Evolutionary conservation across 2,113 vertebrate species (phyloP).

Genomic region (Neolamprologus toae): DNA sequence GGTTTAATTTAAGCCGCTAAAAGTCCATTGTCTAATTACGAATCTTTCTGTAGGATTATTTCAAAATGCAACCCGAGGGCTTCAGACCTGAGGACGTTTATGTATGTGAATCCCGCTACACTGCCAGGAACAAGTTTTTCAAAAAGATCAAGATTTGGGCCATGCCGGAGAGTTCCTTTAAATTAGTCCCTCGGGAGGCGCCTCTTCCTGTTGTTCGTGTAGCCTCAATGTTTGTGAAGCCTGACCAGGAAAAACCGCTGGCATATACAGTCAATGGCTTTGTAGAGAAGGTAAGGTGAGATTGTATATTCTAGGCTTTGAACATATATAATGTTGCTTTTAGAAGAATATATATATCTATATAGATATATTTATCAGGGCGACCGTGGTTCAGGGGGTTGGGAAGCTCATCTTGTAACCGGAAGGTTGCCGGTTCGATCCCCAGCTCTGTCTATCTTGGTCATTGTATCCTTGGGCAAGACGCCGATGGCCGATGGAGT

Average conservation of each 20-base stretch:
- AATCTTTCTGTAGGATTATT: conserved; percentile 80
- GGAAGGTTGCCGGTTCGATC: not conserved
- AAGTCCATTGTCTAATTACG: not conserved
- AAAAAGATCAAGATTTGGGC: conserved; percentile 98
- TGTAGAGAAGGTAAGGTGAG: conserved; percentile 69
- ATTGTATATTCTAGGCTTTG: not conserved
- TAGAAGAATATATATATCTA: not conserved
- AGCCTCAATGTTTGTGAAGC: conserved; percentile 92
- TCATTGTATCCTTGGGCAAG: not conserved
- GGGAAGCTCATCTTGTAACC: not conserved
- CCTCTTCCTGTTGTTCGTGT: conserved; percentile 91
- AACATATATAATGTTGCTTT: not conserved
- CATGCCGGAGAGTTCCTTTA: conserved; percentile 83
- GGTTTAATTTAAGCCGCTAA: not conserved
- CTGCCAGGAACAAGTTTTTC: conserved; percentile 85
- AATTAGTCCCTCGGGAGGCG: conserved; percentile 80
- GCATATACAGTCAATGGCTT: conserved; percentile 67
- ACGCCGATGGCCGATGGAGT: rapidly evolving
- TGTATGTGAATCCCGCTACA: conserved; percentile 91
- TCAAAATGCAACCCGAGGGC: conserved; percentile 90
- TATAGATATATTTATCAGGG: not conserved
- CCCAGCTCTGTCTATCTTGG: not conserved
- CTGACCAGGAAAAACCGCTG: conserved; percentile 80
- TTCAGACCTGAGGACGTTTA: conserved; percentile 87
- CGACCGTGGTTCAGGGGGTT: not conserved